Base-by-base conservation (phyloP, 2,113 vertebrate genomes). In the Bos indicus region DNA sequence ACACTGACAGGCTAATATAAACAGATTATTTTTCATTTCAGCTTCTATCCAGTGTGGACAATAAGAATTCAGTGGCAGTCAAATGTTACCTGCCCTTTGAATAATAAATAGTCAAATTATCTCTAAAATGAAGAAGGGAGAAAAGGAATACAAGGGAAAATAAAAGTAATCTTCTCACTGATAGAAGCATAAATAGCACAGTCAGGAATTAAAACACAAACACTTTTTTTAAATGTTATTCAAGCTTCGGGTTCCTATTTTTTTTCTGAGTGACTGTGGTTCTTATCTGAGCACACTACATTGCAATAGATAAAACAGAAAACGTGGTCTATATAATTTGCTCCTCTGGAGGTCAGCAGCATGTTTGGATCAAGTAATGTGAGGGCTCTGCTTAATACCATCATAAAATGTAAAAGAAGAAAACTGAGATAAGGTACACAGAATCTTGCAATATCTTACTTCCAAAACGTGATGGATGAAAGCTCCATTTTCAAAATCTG, bases 401-500 rank as follows among this genome's bases (percentile, higher is more conserved):
- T 43, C 17, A 14, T 83, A 88, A 87, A 86, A 43, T 17, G 7
- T 78, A 86, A 90, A 64, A 81, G 26, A 92, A 91, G 30, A 88
- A 82, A 82, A 80, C 33, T 56, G 15, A 91, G 78, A 92, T 48
- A 91, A 71, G 67, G 19, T 25, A 57, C 15, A 92, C 62, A 94
- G 56, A 89, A 74, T 67, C 84, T 43, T 85, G 81, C 4, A 90
- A 13, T 57, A 87, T 48, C 7, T 12, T 56, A 86, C 48, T 96
- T 84, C 36, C 3, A 94, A 96, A 95, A 82, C 10, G 28, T 28
- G 28, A 94, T 62, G n/a, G 40, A 86, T 64, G 85, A 52, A 88
- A 74, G 77, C 81, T 67, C 80, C 21, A 94, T 71, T 97, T 93
- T 87, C 78, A 97, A 95, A 96, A 83, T 43, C 36, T 62, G 23